Base-by-base conservation (phyloP, 2,797 vertebrate genomes). In the Thaleichthys pacificus region DNA sequence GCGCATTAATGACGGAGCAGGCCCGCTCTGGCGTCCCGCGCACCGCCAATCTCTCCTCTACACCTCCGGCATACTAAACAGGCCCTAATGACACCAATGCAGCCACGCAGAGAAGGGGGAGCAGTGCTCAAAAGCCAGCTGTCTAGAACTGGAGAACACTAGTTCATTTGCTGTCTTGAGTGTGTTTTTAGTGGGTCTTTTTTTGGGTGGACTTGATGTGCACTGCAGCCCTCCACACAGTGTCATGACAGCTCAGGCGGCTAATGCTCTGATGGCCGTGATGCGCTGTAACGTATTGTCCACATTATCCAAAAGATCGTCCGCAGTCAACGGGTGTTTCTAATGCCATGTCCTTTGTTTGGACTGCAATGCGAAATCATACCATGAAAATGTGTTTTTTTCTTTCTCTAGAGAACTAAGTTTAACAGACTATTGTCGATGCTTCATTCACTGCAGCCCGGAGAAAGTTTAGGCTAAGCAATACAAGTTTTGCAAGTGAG, bases 31-130 rank as follows among this genome's bases (percentile, higher is more conserved):
- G 88, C 87, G 92, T 89, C 91, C 86, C 86, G 65, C 17, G 80
- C 83, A 92, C 93, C 85, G 84, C 90, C 90, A 84, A 84, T 82
- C 82, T 92, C 89, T 88, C 87, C 77, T 93, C 93, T 93, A 93
- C 86, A 93, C 87, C 91, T 90, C 89, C 84, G 75, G 92, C 92
- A 96, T 95, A 90, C 88, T 93, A 95, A 96, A 85, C 85, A 94
- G 89, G 81, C 81, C 75, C 78, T 79, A 82, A 79, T 84, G 86
- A 82, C 75, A 72, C 70, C 21, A 64, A 32, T 68, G 57, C 62
- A 64, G 60, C 68, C 74, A 78, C 69, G 58, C 30, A 12, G 42
- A 19, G 42, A 11, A 8, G 15, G 69, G 84, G 73, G 69, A 84
- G 74, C 66, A 21, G 77, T 83, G 84, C 79, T 88, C 79, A 81